phyloP scores from a whole-genome alignment of 2,113 vertebrate species.

The Paraplagusia blochii region DNA sequence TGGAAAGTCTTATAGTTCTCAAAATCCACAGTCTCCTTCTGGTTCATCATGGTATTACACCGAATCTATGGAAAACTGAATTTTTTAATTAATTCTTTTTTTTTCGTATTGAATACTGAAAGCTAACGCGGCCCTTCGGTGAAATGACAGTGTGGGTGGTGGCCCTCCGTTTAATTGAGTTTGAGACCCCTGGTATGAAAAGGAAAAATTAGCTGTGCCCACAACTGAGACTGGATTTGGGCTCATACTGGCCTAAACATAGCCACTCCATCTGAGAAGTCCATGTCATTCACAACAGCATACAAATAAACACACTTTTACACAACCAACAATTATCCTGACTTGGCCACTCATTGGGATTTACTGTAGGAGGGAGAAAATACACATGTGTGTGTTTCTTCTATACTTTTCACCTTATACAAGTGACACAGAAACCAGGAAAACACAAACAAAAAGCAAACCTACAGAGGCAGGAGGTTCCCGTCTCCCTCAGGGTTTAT shows the following conservation, averaged over 20 bases:
- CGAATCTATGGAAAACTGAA: too few relatives aligned
- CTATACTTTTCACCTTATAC: constrained; percentile 11
- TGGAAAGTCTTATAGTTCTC: too few relatives aligned
- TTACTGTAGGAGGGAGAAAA: constrained; percentile 7
- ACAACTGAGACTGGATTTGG: constrained; percentile 16
- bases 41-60: too few relatives aligned
- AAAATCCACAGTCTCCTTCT: too few relatives aligned
- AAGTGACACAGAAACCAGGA: constrained; percentile 8
- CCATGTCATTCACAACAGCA: neutral
- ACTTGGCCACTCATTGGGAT: constrained; percentile 24
- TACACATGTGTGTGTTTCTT: constrained; percentile 16
- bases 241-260: constrained; percentile 4
- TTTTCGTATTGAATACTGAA: too few relatives aligned
- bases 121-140: too few relatives aligned
- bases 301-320: constrained; percentile 14
- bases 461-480: constrained; percentile 12
- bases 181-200: neutral
- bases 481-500: constrained; percentile 33
- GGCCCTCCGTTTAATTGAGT: too few relatives aligned
- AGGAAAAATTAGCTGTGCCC: neutral
- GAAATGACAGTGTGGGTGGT: too few relatives aligned
- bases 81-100: too few relatives aligned
- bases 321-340: constrained; percentile 26
- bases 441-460: constrained; percentile 24
- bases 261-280: neutral